These are phyloP conservation scores for Toxotes jaculatrix DNA, from an alignment of 2,113 vertebrate genomes.

Conservation along the genomic window DNA sequence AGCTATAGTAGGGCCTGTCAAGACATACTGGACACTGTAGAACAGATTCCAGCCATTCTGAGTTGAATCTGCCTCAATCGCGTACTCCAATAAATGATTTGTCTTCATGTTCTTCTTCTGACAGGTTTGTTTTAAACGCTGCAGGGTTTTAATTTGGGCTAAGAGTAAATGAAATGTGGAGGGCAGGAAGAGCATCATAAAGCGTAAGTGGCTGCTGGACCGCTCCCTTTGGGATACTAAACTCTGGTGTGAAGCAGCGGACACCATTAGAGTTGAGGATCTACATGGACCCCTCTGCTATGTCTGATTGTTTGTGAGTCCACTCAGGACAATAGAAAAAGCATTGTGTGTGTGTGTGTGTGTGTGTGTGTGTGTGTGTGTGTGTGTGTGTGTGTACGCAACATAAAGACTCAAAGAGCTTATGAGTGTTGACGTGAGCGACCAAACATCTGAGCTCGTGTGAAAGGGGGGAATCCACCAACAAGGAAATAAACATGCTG, in stretches of 20 bases:
- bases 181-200: not conserved
- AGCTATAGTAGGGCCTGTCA: not conserved
- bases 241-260: not conserved
- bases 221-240: constrained; percentile 39
- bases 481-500: constrained; percentile 48
- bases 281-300: constrained; percentile 38
- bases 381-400: constrained; percentile 4
- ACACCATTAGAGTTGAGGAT: constrained; percentile 17
- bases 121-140: not conserved
- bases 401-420: constrained; percentile 16
- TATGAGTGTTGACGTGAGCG: not conserved
- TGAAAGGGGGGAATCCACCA: constrained; percentile 23
- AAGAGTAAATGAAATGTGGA: constrained; percentile 24
- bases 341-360: constrained; percentile 12
- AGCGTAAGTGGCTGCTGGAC: constrained; percentile 19
- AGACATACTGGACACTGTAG: not conserved
- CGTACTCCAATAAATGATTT: not conserved
- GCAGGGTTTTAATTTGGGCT: not conserved
- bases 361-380: constrained; percentile 7
- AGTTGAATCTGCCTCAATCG: not conserved
- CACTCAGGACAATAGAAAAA: constrained; percentile 46
- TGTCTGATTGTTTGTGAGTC: constrained; percentile 29
- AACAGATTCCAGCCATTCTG: not conserved
- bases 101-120: not conserved
- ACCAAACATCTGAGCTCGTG: not conserved